Conservation (phyloP, 2,888 invertebrate genomes). For the Tenthredo distinguenda region DNA sequence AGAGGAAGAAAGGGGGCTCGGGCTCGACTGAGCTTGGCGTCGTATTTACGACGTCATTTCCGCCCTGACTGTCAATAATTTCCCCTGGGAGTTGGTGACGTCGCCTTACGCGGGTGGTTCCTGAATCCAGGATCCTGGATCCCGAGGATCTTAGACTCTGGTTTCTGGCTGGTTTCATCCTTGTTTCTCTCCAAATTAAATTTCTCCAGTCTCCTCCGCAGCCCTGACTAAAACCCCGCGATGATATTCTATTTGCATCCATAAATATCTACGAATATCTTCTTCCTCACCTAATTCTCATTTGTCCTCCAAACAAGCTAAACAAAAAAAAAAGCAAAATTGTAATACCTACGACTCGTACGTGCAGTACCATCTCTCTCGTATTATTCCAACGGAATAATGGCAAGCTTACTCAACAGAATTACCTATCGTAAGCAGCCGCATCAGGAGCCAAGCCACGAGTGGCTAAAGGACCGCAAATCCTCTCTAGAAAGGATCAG, state of each 20-base stretch:
- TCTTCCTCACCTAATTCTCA: neutral
- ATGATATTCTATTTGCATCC: neutral
- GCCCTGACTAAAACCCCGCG: neutral
- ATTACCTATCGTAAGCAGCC: constrained; percentile 29
- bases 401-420: constrained; percentile 43
- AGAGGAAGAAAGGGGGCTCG: constrained; percentile 41
- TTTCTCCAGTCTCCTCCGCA: neutral
- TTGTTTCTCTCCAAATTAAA: constrained; percentile 43
- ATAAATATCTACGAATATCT: neutral
- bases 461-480: constrained; percentile 30
- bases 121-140: constrained; percentile 1
- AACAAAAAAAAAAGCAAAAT: neutral
- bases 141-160: constrained; percentile 11
- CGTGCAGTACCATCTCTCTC: neutral
- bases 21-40: constrained; percentile 62
- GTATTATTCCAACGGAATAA: constrained; percentile 34
- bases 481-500: constrained; percentile 41
- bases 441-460: constrained; percentile 23
- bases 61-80: constrained; percentile 77
- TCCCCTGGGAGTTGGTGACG: constrained; percentile 75
- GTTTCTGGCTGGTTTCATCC: constrained; percentile 2
- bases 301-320: neutral
- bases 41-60: constrained; percentile 78
- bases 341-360: neutral
- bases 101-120: constrained; percentile 61